A percentile compares a stretch with the other conserved stretches of the same genome.
These are phyloP conservation scores for Manis javanica DNA, from an alignment of 2,797 vertebrate genomes.

Conservation along the genomic window DNA sequence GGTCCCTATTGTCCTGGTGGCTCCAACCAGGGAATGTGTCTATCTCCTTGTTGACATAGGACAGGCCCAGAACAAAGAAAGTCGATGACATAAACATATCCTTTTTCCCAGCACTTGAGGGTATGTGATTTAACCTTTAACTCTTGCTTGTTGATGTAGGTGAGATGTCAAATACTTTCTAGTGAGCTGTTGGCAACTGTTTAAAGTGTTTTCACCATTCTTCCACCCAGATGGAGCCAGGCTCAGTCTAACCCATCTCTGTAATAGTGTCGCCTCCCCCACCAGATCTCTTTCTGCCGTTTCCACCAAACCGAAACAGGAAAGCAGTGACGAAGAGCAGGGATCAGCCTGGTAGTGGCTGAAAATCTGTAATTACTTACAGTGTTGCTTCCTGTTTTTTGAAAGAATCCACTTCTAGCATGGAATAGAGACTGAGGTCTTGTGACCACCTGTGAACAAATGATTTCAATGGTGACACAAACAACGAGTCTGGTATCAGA, in stretches of 20 bases:
- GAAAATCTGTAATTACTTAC: conserved; percentile 85
- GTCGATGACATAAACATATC: conserved; percentile 86
- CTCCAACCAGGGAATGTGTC: conserved; percentile 59
- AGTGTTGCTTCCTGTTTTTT: conserved; percentile 88
- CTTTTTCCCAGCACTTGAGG: conserved; percentile 81
- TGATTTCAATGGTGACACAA: conserved; percentile 10
- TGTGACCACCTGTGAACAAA: not conserved
- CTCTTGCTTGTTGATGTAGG: conserved; percentile 85
- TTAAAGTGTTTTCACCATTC: conserved; percentile 80
- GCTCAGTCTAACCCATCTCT: not conserved
- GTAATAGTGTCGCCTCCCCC: not conserved
- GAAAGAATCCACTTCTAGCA: conserved; percentile 71
- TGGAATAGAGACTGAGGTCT: not conserved
- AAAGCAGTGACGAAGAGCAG: conserved; percentile 91
- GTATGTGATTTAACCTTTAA: conserved; percentile 89
- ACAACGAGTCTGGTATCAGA: conserved; percentile 9
- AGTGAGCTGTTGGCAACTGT: conserved; percentile 78
- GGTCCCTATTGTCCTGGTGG: conserved; percentile 34
- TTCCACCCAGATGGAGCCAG: conserved; percentile 63
- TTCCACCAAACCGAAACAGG: conserved; percentile 93
- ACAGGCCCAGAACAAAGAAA: conserved; percentile 77
- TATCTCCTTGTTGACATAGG: conserved; percentile 38
- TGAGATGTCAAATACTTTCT: conserved; percentile 89
- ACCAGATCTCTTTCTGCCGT: conserved; percentile 42
- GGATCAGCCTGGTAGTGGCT: conserved; percentile 79